Percentiles rank a stretch among this genome's conserved stretches.
phyloP scores from a whole-genome alignment of 2,888 invertebrate species.

The Orthosia gothica region DNA sequence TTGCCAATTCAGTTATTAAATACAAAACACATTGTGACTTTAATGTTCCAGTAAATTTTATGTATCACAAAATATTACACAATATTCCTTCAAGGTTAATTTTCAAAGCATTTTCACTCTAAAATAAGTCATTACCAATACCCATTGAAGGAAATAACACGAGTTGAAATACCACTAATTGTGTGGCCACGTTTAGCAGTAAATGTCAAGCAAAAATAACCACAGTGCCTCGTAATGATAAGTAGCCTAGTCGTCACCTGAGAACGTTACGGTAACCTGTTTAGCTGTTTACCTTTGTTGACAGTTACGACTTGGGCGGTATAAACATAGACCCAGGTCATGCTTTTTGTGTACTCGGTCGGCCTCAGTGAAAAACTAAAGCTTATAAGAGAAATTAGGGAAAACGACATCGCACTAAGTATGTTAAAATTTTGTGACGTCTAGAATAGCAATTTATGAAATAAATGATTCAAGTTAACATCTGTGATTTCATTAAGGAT shows the following conservation, averaged over 20 bases:
- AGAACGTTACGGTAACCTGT: constrained; percentile 37
- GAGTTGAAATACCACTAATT: constrained; percentile 40
- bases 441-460: not conserved
- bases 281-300: constrained; percentile 30
- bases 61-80: constrained; percentile 11
- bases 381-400: no score
- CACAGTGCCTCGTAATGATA: constrained; percentile 4
- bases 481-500: no score
- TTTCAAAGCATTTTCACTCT: constrained; percentile 2
- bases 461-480: not conserved
- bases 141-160: constrained; percentile 28
- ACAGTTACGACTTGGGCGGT: constrained; percentile 19
- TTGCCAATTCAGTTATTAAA: not conserved
- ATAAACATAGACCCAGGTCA: constrained; percentile 15
- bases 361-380: no score
- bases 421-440: not conserved
- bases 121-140: constrained; percentile 16
- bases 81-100: not conserved
- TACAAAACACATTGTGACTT: constrained; percentile 1
- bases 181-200: constrained; percentile 49
- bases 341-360: not conserved
- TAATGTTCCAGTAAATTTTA: not conserved
- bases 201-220: constrained; percentile 38
- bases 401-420: not conserved
- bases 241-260: constrained; percentile 22